Evolutionary conservation across 2,888 invertebrate species (phyloP).

Genomic region (Caenorhabditis sp.): DNA sequence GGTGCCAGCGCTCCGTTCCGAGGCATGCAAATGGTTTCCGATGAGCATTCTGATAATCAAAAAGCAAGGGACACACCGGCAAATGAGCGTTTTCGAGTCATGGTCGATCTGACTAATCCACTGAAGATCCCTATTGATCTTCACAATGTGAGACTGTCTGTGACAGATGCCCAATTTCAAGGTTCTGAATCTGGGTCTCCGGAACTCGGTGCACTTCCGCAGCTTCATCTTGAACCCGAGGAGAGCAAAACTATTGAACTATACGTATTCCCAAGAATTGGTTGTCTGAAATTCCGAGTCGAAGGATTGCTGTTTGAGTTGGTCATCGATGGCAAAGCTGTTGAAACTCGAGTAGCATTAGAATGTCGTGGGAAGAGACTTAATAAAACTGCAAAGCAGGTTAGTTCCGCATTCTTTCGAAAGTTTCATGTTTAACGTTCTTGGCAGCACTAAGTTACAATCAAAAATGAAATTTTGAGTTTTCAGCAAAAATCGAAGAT

Average conservation of each 20-base stretch:
- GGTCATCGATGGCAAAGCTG: slow-evolving; percentile 7
- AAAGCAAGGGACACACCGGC: slow-evolving; percentile 74
- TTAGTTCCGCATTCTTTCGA: slow-evolving; percentile 17
- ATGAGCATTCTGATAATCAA: slow-evolving; percentile 74
- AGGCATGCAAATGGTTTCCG: slow-evolving; percentile 68
- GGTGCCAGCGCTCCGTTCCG: slow-evolving; percentile 70
- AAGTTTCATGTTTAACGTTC: too few relatives aligned
- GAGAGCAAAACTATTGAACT: slow-evolving; percentile 57
- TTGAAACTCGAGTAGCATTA: slow-evolving; percentile 58
- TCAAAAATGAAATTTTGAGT: too few relatives aligned
- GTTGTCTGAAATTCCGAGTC: slow-evolving; percentile 47
- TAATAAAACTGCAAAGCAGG: slow-evolving; percentile 72
- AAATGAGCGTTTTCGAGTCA: slow-evolving; percentile 74
- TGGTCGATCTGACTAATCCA: slow-evolving; percentile 74
- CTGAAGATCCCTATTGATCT: slow-evolving; percentile 69
- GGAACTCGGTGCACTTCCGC: slow-evolving; percentile 40
- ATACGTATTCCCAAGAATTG: slow-evolving; percentile 61
- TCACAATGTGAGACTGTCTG: slow-evolving; percentile 68
- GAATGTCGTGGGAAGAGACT: slow-evolving; percentile 70
- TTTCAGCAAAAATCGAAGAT: slow-evolving; percentile 68
- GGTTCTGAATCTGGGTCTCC: neutral
- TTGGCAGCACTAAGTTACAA: too few relatives aligned
- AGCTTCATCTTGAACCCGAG: slow-evolving; percentile 37
- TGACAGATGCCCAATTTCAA: slow-evolving; percentile 38
- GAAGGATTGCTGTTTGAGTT: slow-evolving; percentile 61